phyloP scores from a whole-genome alignment of 2,888 invertebrate genomes.

The Troides aeacus region DNA sequence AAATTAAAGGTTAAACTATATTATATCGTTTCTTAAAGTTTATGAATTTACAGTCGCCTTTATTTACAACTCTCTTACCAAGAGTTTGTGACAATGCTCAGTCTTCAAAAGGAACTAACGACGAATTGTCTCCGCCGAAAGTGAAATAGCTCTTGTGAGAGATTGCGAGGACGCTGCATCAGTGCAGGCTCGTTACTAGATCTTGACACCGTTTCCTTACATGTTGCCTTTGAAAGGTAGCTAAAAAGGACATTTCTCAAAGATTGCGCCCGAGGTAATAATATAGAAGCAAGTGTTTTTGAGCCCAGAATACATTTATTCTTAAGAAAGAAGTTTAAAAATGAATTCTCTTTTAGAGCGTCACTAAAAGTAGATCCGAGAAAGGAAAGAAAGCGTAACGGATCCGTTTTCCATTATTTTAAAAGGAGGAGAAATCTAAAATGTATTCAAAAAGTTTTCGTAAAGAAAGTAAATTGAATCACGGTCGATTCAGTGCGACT shows the following conservation, averaged over 20 bases:
- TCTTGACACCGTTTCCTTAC: conserved; percentile 44
- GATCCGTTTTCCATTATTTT: conserved; percentile 28
- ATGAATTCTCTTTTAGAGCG: background rate
- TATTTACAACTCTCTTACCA: background rate
- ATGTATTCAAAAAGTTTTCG: conserved; percentile 28
- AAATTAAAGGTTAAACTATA: background rate
- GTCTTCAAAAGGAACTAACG: conserved; percentile 21
- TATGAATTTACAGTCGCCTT: background rate
- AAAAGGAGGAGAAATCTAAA: conserved; percentile 16
- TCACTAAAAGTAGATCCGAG: background rate
- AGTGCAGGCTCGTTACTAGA: conserved; percentile 40
- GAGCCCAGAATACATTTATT: no score
- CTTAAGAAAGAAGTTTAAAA: no score
- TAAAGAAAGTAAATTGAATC: conserved; percentile 30
- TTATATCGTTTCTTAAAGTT: background rate
- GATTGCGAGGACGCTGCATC: conserved; percentile 29
- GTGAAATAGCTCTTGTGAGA: conserved; percentile 11
- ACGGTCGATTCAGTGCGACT: conserved; percentile 27
- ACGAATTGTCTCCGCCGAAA: conserved; percentile 26
- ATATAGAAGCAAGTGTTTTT: background rate
- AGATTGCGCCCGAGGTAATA: conserved; percentile 3
- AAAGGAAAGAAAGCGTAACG: conserved; percentile 14
- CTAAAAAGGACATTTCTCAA: conserved; percentile 20
- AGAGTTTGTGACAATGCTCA: conserved; percentile 4
- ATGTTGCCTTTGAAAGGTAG: conserved; percentile 16